Evolutionary conservation across 2,113 vertebrate species (phyloP).

Genomic region (Caranx melampygus): DNA sequence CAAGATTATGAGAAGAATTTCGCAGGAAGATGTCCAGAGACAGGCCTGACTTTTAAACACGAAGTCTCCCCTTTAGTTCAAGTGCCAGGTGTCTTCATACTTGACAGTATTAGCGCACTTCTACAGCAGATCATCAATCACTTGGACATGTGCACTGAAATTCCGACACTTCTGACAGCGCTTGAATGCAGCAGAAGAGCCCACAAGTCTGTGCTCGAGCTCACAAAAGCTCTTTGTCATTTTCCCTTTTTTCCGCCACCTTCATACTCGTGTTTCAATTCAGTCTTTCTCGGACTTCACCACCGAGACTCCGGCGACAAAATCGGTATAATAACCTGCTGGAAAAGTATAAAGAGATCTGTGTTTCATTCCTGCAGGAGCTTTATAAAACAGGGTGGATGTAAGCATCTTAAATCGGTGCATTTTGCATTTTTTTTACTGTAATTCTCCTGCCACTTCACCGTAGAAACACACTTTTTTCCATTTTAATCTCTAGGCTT

Average conservation of each 20-base stretch:
- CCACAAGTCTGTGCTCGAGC: neutral
- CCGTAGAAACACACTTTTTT: neutral
- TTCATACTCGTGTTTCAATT: neutral
- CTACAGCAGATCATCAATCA: neutral
- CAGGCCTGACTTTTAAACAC: neutral
- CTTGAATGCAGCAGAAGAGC: neutral
- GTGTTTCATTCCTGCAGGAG: neutral
- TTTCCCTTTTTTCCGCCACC: neutral
- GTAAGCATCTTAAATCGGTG: neutral
- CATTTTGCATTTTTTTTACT: too few species aligned
- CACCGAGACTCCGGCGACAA: neutral
- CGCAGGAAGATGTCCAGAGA: neutral
- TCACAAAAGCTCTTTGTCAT: conserved; percentile 42
- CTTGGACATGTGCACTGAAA: neutral
- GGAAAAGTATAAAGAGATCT: too few species aligned
- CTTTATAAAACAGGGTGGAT: neutral
- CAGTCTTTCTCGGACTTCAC: neutral
- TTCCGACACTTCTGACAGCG: neutral
- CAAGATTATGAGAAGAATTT: neutral
- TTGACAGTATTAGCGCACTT: neutral
- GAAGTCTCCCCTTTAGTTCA: neutral
- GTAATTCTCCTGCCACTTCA: neutral
- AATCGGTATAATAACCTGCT: neutral
- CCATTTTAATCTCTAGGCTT: neutral
- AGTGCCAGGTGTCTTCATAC: neutral